Base-by-base conservation (phyloP, 2,113 vertebrate genomes). In the Chionodraco myersi region DNA sequence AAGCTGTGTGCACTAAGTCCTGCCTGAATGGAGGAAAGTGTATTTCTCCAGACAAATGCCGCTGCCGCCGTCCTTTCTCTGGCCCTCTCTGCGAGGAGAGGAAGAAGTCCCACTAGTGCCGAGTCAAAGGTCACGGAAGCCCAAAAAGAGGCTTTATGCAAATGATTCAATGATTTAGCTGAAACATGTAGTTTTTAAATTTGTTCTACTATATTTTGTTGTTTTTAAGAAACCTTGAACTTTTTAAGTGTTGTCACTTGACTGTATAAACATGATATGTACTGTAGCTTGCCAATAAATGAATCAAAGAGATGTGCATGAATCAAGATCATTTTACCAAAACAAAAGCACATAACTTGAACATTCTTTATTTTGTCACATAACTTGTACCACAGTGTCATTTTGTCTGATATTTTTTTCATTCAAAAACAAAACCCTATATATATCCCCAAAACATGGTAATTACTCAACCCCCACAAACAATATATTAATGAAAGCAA, bases 21-120 rank as follows among this genome's bases (percentile, higher is more conserved):
- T 97, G 96, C 83, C 80, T 95, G 41, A 95, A 96, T 0, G 96
- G 96, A 84, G 96, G 96, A 16, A 97, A 97, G 88, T 97, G 96
- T 69, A 84, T 96, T 61, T 94, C 96, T 47, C 96, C 96, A 0
- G 87, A 96, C 0, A 91, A 93, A 56, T 97, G 96, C 56, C 91
- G 95, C 71, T 97, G 96, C 76, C 95, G 94, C 10, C 81, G 85
- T 30, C 91, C 89, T 0, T 96, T 92, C 88, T 94, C 91, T 11
- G 96, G 96, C 56, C 88, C 89, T 0, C 95, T 86, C 82, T 97
- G 96, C 4, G 92, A 93, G 48, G 95, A 96, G 83, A 96, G 89
- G 81, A 95, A 91, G 54, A 95, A 95, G 79, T 72, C 26, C 53
- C 58, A 88, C 77, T 94, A 79, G 90, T 56, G 73, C 51, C 2